These are phyloP conservation scores for Rhagonycha lutea DNA, from an alignment of 2,888 invertebrate species.

Conservation along the genomic window DNA sequence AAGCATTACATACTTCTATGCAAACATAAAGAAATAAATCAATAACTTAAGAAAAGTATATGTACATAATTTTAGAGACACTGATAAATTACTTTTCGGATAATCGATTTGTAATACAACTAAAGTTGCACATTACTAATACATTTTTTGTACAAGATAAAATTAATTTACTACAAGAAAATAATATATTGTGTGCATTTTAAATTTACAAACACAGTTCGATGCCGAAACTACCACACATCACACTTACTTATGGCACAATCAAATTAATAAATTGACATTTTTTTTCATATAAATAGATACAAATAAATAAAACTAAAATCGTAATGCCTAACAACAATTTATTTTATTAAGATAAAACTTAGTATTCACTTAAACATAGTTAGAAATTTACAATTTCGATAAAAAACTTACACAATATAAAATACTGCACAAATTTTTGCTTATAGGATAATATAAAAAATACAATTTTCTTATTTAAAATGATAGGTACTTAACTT, in stretches of 20 bases:
- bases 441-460: constrained; percentile 26
- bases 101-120: background rate
- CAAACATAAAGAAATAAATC: constrained; percentile 12
- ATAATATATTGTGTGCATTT: background rate
- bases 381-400: constrained; percentile 35
- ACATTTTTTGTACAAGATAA: background rate
- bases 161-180: background rate
- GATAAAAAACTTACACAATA: constrained; percentile 23
- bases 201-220: background rate
- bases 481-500: constrained; percentile 15
- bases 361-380: background rate
- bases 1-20: constrained; percentile 29
- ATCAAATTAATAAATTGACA: background rate
- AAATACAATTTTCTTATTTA: constrained; percentile 26
- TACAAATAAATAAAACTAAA: background rate
- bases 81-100: background rate
- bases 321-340: constrained; percentile 38
- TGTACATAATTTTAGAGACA: background rate
- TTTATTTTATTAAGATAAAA: background rate
- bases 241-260: constrained; percentile 1
- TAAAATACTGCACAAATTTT: constrained; percentile 31
- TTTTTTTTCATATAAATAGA: background rate
- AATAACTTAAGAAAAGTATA: background rate
- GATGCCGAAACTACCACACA: background rate
- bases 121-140: background rate